These are phyloP conservation scores for Schrankia costaestrigalis DNA, from an alignment of 2,888 invertebrate species.

Conservation along the genomic window DNA sequence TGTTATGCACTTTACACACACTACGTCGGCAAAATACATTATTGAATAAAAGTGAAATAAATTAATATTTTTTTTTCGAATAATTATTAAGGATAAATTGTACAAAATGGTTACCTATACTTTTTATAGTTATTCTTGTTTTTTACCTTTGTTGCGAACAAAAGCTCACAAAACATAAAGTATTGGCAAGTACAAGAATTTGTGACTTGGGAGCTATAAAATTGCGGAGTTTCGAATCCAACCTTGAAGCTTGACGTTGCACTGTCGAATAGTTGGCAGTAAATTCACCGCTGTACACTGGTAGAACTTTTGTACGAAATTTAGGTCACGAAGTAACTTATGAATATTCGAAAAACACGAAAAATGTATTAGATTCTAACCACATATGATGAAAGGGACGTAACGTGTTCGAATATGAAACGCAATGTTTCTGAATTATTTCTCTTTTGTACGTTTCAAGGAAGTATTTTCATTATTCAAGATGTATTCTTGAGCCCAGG, in stretches of 20 bases:
- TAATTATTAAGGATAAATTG: no score
- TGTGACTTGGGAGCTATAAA: conserved; percentile 26
- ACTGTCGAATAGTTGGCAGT: conserved; percentile 40
- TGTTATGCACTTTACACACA: no score
- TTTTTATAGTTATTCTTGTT: no score
- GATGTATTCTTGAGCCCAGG: conserved; percentile 1
- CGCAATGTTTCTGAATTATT: conserved; percentile 30
- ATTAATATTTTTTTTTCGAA: no score
- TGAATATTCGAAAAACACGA: conserved; percentile 33
- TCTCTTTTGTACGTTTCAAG: conserved; percentile 16
- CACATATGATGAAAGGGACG: conserved; percentile 15
- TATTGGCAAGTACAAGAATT: conserved; percentile 14
- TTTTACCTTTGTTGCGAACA: no score
- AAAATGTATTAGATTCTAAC: conserved; percentile 21
- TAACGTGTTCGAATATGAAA: conserved; percentile 29
- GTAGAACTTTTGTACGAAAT: conserved; percentile 42
- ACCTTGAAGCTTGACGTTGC: conserved; percentile 42
- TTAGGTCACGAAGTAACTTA: conserved; percentile 45
- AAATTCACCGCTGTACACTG: conserved; percentile 37
- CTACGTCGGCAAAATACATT: no score
- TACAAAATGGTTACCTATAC: no score
- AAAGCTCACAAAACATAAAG: conserved; percentile 4
- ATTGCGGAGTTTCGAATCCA: conserved; percentile 28
- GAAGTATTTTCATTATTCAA: background rate
- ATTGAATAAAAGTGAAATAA: no score